Evolutionary conservation across 2,888 invertebrate species (phyloP).

Genomic region (Microctonus brassicae): DNA sequence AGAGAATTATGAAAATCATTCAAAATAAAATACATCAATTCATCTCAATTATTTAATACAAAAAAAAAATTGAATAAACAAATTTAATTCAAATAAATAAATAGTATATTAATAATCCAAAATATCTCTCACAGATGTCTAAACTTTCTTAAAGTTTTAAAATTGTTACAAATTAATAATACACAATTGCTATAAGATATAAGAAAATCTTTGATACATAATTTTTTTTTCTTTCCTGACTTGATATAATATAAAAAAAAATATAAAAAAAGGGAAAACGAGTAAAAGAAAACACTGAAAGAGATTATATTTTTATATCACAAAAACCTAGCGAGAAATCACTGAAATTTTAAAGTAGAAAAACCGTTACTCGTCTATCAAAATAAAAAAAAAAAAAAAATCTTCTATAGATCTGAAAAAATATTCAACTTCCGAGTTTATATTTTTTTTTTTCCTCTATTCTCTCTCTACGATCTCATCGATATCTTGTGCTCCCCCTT

Average conservation of each 20-base stretch:
- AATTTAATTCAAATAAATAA: too few relatives aligned
- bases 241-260: not conserved
- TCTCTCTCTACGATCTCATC: conserved; percentile 20
- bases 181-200: not conserved
- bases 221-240: too few relatives aligned
- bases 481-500: conserved; percentile 7
- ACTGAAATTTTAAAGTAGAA: conserved; percentile 35
- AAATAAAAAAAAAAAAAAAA: conserved; percentile 15
- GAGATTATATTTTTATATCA: conserved; percentile 9
- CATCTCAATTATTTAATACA: too few relatives aligned
- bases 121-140: too few relatives aligned
- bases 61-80: too few relatives aligned
- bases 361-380: conserved; percentile 46
- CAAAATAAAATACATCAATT: too few relatives aligned
- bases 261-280: not conserved
- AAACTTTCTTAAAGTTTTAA: too few relatives aligned
- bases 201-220: not conserved
- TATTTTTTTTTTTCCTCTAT: conserved; percentile 11
- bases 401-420: conserved; percentile 22
- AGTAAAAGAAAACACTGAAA: conserved; percentile 12
- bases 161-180: too few relatives aligned
- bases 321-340: conserved; percentile 29
- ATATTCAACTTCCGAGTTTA: conserved; percentile 46
- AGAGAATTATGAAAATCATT: too few relatives aligned
- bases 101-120: too few relatives aligned